Evolutionary conservation across 2,113 vertebrate species (phyloP), one percentile per base, ranked within the genome.

Genomic region (Mustela lutreola): DNA sequence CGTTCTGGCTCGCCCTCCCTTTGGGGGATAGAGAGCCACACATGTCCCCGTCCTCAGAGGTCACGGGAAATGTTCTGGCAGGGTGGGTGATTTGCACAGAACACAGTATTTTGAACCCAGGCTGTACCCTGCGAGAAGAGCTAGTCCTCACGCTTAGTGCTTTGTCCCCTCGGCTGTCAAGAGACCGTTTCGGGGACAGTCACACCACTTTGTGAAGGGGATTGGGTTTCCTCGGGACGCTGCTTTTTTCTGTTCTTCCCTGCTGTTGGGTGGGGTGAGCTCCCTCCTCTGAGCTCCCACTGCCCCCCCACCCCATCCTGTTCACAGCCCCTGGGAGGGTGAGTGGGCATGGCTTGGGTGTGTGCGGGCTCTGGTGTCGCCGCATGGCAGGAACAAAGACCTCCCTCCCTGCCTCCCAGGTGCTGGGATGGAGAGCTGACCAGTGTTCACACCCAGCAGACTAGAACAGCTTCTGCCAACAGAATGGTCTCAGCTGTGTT

Each of bases 181-280:
- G 90, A 60, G 95, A 65, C 39, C 45, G 88, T 28, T 97, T 97
- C 97, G 93, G 96, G 45, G 80, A 78, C 98, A 95, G n/a, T 98
- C 94, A 12, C 98, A 98, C 98, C 81, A 7, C 92, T 82, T 91
- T 98, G 99, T 0, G 96, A 98, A 97, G 87, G 60, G 62, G 75
- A 70, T 98, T 95, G 8, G 89, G n/a, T 98, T 98, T 98, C 99
- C 67, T 48, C 75, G 63, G 97, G 91, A 48, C 79, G 86, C 85
- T 80, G 65, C 12, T 76, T 39, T 93, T 67, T 85, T 95, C 80
- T 98, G 90, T 91, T 96, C 81, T 80, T 76, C 50, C 36, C 28
- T 60, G 53, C 62, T 31, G 33, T 39, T 14, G 33, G 12, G 65
- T 14, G 11, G 48, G 21, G 60, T 48, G 12, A 75, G 21, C 18